Evolutionary conservation across 2,797 vertebrate species (phyloP).

Genomic region (Labroides dimidiatus): DNA sequence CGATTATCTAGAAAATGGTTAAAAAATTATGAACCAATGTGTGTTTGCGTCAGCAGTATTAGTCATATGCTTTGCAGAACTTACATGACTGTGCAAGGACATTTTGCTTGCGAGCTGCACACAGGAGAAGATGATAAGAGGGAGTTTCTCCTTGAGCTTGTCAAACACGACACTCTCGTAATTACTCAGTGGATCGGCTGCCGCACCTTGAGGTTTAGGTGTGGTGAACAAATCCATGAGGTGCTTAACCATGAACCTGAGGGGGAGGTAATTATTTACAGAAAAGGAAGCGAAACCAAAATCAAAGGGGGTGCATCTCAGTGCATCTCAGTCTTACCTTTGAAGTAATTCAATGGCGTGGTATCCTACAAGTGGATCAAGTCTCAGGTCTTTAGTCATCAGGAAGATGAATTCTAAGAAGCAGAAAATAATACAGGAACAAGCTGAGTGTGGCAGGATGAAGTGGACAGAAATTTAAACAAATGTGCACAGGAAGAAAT

Average conservation of each 20-base stretch:
- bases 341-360: constrained; percentile 92
- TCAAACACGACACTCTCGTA: constrained; percentile 77
- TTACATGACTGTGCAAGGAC: constrained; percentile 87
- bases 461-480: constrained; percentile 2
- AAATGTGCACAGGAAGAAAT: neutral
- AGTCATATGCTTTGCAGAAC: constrained; percentile 29
- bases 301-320: neutral
- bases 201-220: constrained; percentile 26
- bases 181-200: constrained; percentile 36
- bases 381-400: constrained; percentile 86
- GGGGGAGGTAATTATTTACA: constrained; percentile 25
- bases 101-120: constrained; percentile 96
- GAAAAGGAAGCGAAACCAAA: neutral
- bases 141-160: constrained; percentile 80
- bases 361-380: constrained; percentile 87
- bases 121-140: constrained; percentile 88
- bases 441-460: neutral
- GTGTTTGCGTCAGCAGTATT: neutral
- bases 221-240: constrained; percentile 75
- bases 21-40: neutral
- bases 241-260: constrained; percentile 91
- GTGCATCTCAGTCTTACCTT: constrained; percentile 80
- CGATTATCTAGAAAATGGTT: constrained; percentile 81
- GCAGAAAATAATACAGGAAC: neutral
- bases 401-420: constrained; percentile 88